Evolutionary conservation across 2,113 vertebrate genomes (phyloP).

Genomic region (Seriola quinqueradiata): DNA sequence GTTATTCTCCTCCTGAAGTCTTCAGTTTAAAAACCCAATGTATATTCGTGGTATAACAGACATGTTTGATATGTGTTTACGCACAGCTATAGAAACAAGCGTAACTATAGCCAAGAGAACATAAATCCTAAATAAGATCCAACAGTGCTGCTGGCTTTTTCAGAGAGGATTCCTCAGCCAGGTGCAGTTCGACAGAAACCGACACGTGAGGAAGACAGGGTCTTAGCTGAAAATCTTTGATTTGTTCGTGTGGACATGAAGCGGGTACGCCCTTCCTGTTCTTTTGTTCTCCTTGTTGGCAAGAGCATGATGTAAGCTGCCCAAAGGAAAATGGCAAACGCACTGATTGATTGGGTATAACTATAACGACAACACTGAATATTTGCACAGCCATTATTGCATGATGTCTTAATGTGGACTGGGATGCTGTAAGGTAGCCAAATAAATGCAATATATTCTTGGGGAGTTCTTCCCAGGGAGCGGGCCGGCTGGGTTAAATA

Average conservation of each 20-base stretch:
- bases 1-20: constrained; percentile 9
- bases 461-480: neutral
- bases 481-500: constrained; percentile 10
- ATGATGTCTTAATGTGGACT: constrained; percentile 27
- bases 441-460: constrained; percentile 18
- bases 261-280: constrained; percentile 22
- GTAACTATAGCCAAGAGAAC: constrained; percentile 6
- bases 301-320: constrained; percentile 19
- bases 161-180: constrained; percentile 41
- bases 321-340: constrained; percentile 34
- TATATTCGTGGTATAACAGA: neutral
- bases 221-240: constrained; percentile 44
- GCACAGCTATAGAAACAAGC: neutral
- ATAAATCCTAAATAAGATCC: constrained; percentile 5
- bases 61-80: neutral
- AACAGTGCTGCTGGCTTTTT: neutral
- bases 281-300: constrained; percentile 52
- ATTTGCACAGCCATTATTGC: constrained; percentile 54
- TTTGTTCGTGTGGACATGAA: constrained; percentile 40
- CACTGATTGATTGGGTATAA: constrained; percentile 54
- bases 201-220: constrained; percentile 7
- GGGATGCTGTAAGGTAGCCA: constrained; percentile 10
- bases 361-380: constrained; percentile 48
- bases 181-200: constrained; percentile 28
- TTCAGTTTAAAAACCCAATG: constrained; percentile 1